Evolutionary conservation across 1,140 invertebrate genomes (phyloP).

Genomic region (Bombyx mandarina): DNA sequence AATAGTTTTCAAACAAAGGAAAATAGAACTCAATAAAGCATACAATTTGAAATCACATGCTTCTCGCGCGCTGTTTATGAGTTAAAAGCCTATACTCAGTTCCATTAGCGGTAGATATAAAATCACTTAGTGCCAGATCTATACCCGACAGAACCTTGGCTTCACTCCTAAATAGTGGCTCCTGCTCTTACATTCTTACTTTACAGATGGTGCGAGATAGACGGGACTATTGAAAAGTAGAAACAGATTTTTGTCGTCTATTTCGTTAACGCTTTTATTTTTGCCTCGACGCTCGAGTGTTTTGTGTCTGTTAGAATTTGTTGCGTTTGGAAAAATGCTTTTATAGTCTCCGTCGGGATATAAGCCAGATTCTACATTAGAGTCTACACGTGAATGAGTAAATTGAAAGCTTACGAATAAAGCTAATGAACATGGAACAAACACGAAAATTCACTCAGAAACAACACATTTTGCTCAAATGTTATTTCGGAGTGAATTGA

Average conservation of each 20-base stretch:
- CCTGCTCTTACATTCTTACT: background rate
- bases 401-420: too few relatives aligned
- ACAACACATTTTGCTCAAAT: too few relatives aligned
- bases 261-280: constrained; percentile 2
- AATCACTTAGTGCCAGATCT: constrained; percentile 14
- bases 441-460: too few relatives aligned
- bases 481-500: too few relatives aligned
- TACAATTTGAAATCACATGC: background rate
- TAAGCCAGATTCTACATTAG: too few relatives aligned
- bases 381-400: too few relatives aligned
- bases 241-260: too few relatives aligned
- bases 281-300: constrained; percentile 1
- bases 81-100: constrained; percentile 19
- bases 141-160: background rate
- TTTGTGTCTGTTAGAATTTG: constrained; percentile 1
- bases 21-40: background rate
- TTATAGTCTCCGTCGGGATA: too few relatives aligned
- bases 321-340: background rate
- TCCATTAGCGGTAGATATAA: constrained; percentile 15
- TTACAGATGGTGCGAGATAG: too few relatives aligned
- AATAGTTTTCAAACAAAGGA: background rate
- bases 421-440: too few relatives aligned
- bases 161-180: background rate
- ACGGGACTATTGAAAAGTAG: too few relatives aligned
- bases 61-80: constrained; percentile 5